Evolutionary conservation across 2,797 vertebrate genomes (phyloP).

Genomic region (Halcyon smyrnensis): DNA sequence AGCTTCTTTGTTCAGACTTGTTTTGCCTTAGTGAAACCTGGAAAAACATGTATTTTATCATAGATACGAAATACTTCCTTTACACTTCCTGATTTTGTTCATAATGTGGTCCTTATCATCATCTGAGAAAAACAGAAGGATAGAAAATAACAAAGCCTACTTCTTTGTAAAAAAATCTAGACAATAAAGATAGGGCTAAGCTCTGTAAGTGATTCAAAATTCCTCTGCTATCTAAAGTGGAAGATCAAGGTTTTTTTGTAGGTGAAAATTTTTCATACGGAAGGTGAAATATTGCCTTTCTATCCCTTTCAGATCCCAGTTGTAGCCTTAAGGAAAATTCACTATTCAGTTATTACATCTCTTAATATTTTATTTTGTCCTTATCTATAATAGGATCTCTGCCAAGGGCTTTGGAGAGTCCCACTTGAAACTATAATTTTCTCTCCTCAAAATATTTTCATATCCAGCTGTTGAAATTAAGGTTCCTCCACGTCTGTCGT

Average conservation of each 20-base stretch:
- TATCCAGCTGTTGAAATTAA: background rate
- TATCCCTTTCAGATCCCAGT: background rate
- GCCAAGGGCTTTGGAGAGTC: background rate
- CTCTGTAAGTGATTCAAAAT: background rate
- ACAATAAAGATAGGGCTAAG: background rate
- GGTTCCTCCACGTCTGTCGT: background rate
- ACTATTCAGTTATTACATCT: background rate
- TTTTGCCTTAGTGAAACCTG: slow-evolving; percentile 3
- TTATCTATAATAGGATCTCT: background rate
- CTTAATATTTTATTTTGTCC: slow-evolving; percentile 30
- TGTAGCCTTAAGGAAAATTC: slow-evolving; percentile 24
- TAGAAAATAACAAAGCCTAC: slow-evolving; percentile 13
- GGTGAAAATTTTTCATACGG: slow-evolving; percentile 1
- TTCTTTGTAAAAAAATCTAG: background rate
- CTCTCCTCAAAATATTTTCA: background rate
- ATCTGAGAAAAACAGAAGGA: slow-evolving; percentile 22
- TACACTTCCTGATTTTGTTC: background rate
- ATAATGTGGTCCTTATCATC: background rate
- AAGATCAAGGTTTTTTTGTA: slow-evolving; percentile 10
- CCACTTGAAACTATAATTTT: background rate
- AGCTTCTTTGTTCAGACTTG: slow-evolving; percentile 28
- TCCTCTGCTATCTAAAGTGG: background rate
- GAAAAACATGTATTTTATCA: background rate
- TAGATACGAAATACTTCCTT: slow-evolving; percentile 16
- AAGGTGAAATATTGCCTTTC: slow-evolving; percentile 35